Evolutionary conservation across 2,797 vertebrate genomes (phyloP), one percentile per base, ranked within the genome.

Genomic region (Sandelia bainsii): DNA sequence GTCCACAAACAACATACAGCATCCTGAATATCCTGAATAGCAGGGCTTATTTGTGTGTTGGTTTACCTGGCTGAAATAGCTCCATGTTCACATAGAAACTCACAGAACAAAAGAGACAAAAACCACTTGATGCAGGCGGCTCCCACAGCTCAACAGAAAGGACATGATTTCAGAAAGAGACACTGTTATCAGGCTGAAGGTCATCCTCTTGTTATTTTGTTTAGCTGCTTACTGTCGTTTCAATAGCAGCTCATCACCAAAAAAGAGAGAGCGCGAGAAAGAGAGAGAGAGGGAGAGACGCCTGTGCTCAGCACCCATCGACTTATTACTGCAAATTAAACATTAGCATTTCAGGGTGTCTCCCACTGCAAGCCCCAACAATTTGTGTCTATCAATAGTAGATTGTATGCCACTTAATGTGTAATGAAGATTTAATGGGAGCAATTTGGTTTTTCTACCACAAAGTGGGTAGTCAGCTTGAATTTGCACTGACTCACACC

Each of bases 381-480:
- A 94, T 96, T 95, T 94, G 86, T 93, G 92, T 94, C 93, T 86
- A 93, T 93, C 93, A 94, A 90, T 91, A 90, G 91, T 89, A 91
- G 92, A 95, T 93, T 93, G 92, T 93, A 88, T 91, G 91, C 91
- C 93, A 94, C 93, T 94, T 95, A 95, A 89, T 83, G 69, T 46
- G 77, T 95, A 95, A 95, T 95, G 92, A 93, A 93, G 93, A 95
- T 94, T 94, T 95, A 95, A 95, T 95, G 67, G 88, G 88, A 79
- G 79, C 89, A 82, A 88, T 88, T 88, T 87, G 62, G 68, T 78
- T 75, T 82, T 79, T 84, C 81, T 59, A 69, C 11, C 77, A 81
- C 79, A 83, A 82, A 87, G 69, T 75, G 85, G 82, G 76, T 71
- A 87, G 89, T 90, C 84, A 82, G 87, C 88, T 83, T 82, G 87